phyloP scores from a whole-genome alignment of 1,140 invertebrate species.

The Idris sp. region DNA sequence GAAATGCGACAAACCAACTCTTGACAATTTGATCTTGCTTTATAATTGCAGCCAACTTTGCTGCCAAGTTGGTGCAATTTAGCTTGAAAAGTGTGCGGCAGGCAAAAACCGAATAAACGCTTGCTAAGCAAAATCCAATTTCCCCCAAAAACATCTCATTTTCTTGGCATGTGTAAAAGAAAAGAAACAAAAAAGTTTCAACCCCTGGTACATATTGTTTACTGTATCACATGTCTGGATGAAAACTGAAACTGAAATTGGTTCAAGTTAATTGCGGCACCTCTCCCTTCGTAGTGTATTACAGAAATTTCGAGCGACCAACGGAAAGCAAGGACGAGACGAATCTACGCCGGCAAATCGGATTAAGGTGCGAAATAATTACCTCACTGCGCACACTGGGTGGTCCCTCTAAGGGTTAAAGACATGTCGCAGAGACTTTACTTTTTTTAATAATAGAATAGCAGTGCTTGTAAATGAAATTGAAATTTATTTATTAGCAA shows the following conservation, averaged over 20 bases:
- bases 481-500: slow-evolving; percentile 12
- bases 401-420: slow-evolving; percentile 30
- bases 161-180: slow-evolving; percentile 3
- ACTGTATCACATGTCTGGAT: slow-evolving; percentile 27
- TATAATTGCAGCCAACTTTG: slow-evolving; percentile 6
- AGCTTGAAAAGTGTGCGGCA: background rate
- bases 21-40: slow-evolving; percentile 2
- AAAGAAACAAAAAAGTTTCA: slow-evolving; percentile 19
- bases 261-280: slow-evolving; percentile 28
- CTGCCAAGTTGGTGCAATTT: background rate
- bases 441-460: too few relatives aligned
- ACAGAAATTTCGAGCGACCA: slow-evolving; percentile 12
- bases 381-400: slow-evolving; percentile 18
- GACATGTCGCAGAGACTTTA: slow-evolving; percentile 25
- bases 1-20: background rate
- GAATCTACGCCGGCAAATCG: slow-evolving; percentile 34
- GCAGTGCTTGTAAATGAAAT: too few relatives aligned
- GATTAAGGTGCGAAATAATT: slow-evolving; percentile 55
- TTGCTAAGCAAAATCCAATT: slow-evolving; percentile 20
- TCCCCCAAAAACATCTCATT: slow-evolving; percentile 21
- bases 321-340: slow-evolving; percentile 30
- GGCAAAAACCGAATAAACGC: slow-evolving; percentile 9
- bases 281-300: slow-evolving; percentile 28
- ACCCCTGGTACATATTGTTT: slow-evolving; percentile 23
- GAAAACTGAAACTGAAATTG: slow-evolving; percentile 46